Conservation (phyloP, 2,888 invertebrate species). For the Nomada flava region DNA sequence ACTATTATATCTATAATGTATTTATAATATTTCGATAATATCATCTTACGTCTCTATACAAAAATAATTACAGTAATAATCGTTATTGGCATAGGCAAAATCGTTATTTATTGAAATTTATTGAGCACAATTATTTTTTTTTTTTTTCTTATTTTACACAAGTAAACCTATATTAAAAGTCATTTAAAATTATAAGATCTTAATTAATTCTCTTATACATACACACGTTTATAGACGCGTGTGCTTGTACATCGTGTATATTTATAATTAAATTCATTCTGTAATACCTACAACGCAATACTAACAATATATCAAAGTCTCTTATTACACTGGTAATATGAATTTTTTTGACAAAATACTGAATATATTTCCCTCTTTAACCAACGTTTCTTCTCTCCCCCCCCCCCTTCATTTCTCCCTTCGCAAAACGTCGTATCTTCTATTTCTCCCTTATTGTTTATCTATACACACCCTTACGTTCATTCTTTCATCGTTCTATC, state of each 20-base stretch:
- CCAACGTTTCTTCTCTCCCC: conserved; percentile 9
- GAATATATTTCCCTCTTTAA: conserved; percentile 63
- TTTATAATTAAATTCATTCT: conserved; percentile 73
- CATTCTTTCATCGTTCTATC: conserved; percentile 3
- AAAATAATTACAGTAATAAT: conserved; percentile 71
- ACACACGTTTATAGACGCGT: conserved; percentile 70
- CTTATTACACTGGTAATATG: conserved; percentile 72
- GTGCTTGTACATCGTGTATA: conserved; percentile 68
- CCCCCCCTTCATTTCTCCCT: neutral
- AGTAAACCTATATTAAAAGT: conserved; percentile 77
- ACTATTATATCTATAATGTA: conserved; percentile 55
- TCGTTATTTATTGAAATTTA: conserved; percentile 81
- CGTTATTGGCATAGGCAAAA: conserved; percentile 79
- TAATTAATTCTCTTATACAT: conserved; percentile 69
- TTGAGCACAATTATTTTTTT: conserved; percentile 78
- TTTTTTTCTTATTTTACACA: conserved; percentile 76
- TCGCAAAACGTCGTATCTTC: conserved; percentile 2
- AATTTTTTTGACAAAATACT: conserved; percentile 78
- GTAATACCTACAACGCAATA: conserved; percentile 70
- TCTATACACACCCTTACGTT: neutral
- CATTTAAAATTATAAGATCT: conserved; percentile 77
- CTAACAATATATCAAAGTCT: conserved; percentile 74
- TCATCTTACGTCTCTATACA: conserved; percentile 66
- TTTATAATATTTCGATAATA: conserved; percentile 58
- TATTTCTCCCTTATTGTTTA: conserved; percentile 12